phyloP scores from a whole-genome alignment of 2,888 invertebrate genomes.

The Eudemis profundana region DNA sequence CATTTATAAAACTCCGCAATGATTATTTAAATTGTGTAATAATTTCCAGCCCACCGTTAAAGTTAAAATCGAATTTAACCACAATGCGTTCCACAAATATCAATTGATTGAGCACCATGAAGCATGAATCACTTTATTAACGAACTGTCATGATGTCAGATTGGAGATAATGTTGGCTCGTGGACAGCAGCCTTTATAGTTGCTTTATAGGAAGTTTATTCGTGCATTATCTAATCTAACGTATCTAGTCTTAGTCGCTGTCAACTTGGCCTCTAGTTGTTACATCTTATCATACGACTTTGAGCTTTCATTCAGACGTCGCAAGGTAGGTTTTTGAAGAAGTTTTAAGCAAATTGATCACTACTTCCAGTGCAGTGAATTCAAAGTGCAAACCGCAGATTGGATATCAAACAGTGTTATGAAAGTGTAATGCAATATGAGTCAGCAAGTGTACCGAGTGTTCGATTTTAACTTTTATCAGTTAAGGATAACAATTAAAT shows the following conservation, averaged over 20 bases:
- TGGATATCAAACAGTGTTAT: background rate
- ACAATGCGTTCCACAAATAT: conserved; percentile 15
- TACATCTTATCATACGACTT: background rate
- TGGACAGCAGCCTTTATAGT: conserved; percentile 24
- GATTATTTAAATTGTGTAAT: background rate
- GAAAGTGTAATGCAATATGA: background rate
- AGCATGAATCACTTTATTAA: conserved; percentile 10
- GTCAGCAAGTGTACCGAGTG: background rate
- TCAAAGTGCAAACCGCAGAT: background rate
- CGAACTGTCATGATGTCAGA: conserved; percentile 21
- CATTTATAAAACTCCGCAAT: too few species aligned
- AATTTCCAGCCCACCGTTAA: background rate
- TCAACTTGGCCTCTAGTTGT: background rate
- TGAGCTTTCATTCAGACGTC: background rate
- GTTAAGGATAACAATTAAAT: too few species aligned
- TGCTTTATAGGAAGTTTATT: conserved; percentile 32
- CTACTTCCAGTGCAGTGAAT: background rate
- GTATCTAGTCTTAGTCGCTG: conserved; percentile 2
- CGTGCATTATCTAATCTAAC: conserved; percentile 37
- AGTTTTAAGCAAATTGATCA: background rate
- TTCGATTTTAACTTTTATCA: too few species aligned
- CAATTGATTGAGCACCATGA: background rate
- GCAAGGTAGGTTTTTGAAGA: background rate
- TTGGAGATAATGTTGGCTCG: conserved; percentile 5
- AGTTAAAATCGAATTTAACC: background rate